Percentiles rank a stretch among this genome's conserved stretches.
Evolutionary conservation across 2,888 invertebrate genomes (phyloP).

Genomic region (Ornithoptera priamus): DNA sequence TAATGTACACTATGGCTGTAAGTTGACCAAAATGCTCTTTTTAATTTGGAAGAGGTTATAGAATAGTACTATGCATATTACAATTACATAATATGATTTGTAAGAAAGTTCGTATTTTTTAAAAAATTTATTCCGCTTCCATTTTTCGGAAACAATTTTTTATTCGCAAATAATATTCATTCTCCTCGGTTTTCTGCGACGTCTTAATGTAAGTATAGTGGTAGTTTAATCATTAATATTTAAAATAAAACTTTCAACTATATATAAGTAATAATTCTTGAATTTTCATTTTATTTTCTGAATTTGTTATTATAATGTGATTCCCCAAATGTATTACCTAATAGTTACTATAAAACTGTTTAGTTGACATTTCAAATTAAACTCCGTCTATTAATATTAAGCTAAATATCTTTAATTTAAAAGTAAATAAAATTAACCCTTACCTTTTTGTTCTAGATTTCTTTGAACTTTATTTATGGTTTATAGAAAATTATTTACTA

Average conservation of each 20-base stretch:
- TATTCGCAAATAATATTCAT: not conserved
- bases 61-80: conserved; percentile 4
- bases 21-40: conserved; percentile 12
- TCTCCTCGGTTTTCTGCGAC: conserved; percentile 2
- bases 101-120: conserved; percentile 1
- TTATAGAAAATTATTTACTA: conserved; percentile 53
- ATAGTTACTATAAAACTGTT: not conserved
- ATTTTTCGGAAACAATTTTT: not conserved
- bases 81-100: conserved; percentile 12
- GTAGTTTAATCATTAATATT: not conserved
- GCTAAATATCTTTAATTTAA: not conserved
- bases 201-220: not conserved
- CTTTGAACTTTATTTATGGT: conserved; percentile 42
- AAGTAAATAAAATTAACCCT: not conserved
- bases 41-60: conserved; percentile 15
- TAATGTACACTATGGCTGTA: conserved; percentile 6
- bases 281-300: not conserved
- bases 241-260: not conserved
- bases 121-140: not conserved
- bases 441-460: conserved; percentile 50
- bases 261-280: not conserved
- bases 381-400: not conserved
- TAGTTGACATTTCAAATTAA: not conserved
- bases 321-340: conserved; percentile 12
- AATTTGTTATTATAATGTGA: not conserved